These are phyloP conservation scores for Tiliacea aurago DNA, from an alignment of 2,888 invertebrate species.

Conservation along the genomic window DNA sequence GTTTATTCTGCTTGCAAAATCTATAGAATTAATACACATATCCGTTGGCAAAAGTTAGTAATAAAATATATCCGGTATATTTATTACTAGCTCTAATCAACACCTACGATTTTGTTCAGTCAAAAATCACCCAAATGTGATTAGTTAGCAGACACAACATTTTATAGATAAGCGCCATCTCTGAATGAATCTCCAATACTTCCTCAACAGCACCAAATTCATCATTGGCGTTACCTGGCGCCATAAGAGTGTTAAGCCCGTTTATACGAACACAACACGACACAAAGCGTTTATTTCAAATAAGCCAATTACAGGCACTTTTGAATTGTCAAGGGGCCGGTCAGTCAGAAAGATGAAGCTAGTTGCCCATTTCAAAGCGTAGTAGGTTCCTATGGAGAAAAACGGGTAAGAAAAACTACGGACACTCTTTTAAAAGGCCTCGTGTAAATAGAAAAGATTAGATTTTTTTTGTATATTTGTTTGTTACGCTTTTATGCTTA, in stretches of 20 bases:
- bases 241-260: neutral
- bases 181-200: neutral
- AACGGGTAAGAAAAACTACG: neutral
- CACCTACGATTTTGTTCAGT: constrained; percentile 2
- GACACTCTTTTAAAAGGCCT: no score
- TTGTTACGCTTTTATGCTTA: no score
- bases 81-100: constrained; percentile 34
- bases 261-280: neutral
- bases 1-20: constrained; percentile 9
- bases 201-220: neutral
- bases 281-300: neutral
- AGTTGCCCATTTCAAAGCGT: neutral
- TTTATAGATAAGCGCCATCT: neutral
- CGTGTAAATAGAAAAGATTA: no score
- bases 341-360: neutral
- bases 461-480: no score
- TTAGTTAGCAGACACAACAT: constrained; percentile 16
- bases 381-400: neutral
- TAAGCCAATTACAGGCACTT: neutral
- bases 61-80: constrained; percentile 53
- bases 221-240: neutral
- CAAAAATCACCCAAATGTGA: constrained; percentile 2
- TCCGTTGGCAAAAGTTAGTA: constrained; percentile 16
- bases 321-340: neutral
- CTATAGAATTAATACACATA: constrained; percentile 1